Percentiles rank a stretch among this genome's conserved stretches.
These are phyloP conservation scores for Corynorhinus townsendii DNA, from an alignment of 2,113 vertebrate species.

Conservation along the genomic window DNA sequence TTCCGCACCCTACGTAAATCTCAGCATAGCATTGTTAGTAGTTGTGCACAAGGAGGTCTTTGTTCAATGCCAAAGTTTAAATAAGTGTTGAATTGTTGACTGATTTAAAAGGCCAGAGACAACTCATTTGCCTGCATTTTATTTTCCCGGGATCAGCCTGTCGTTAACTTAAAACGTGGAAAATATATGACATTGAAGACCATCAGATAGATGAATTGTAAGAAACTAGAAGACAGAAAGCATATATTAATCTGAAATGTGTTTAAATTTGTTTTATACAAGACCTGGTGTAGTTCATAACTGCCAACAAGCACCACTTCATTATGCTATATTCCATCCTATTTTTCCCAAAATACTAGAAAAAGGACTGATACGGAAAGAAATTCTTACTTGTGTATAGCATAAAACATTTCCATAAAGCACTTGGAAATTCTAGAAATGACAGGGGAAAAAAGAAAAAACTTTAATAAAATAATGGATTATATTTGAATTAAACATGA, in stretches of 20 bases:
- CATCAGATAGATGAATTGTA: background rate
- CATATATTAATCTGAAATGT: background rate
- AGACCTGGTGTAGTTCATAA: slow-evolving; percentile 40
- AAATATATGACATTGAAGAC: slow-evolving; percentile 19
- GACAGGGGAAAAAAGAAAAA: slow-evolving; percentile 45
- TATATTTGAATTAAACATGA: slow-evolving; percentile 74
- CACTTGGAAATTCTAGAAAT: slow-evolving; percentile 49
- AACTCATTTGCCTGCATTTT: slow-evolving; percentile 29
- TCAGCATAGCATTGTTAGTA: background rate
- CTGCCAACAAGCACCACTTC: slow-evolving; percentile 32
- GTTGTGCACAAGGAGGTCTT: background rate
- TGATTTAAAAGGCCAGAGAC: slow-evolving; percentile 8
- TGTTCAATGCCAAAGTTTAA: background rate
- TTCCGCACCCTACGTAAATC: background rate
- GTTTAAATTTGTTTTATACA: slow-evolving; percentile 33
- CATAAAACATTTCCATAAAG: slow-evolving; percentile 54
- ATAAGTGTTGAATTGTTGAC: slow-evolving; percentile 18
- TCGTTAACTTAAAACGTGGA: background rate
- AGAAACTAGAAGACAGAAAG: background rate
- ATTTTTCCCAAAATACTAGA: slow-evolving; percentile 37
- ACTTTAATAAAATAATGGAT: slow-evolving; percentile 65
- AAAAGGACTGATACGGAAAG: slow-evolving; percentile 49
- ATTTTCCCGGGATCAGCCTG: background rate
- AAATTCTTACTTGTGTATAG: slow-evolving; percentile 31
- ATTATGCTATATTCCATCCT: slow-evolving; percentile 32